These are phyloP conservation scores for Indicator maculatus DNA, from an alignment of 2,113 vertebrate genomes.

Conservation along the genomic window DNA sequence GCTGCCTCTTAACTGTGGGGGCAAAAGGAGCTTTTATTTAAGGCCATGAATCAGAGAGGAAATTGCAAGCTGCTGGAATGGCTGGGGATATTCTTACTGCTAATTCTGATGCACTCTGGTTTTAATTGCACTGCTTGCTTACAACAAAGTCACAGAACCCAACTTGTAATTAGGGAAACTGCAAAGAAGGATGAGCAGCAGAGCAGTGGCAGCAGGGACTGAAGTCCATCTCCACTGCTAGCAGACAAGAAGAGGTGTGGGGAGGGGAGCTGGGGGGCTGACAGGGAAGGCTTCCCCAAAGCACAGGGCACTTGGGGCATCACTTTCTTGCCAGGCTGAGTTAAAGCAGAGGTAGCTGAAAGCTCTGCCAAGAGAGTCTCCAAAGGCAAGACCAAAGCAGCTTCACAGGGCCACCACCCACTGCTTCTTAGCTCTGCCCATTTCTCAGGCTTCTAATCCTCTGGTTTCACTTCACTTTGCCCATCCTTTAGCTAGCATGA, in stretches of 20 bases:
- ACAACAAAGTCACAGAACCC: background rate
- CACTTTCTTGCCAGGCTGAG: background rate
- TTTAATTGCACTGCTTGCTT: background rate
- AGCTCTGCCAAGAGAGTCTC: background rate
- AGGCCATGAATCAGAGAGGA: background rate
- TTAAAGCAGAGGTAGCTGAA: background rate
- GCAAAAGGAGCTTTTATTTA: background rate
- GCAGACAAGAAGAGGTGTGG: background rate
- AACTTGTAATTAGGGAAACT: background rate
- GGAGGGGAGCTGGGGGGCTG: too few relatives aligned
- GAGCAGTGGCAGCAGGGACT: rapidly evolving
- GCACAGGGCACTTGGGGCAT: background rate
- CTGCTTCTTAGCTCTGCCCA: background rate
- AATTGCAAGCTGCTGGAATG: background rate
- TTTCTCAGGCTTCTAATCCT: background rate
- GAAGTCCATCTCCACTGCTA: background rate
- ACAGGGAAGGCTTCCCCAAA: background rate
- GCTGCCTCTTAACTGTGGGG: background rate
- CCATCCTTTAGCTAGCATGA: rapidly evolving
- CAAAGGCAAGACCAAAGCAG: background rate
- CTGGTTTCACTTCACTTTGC: background rate
- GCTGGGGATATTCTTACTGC: background rate
- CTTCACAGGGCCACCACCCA: background rate
- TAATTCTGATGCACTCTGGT: background rate
- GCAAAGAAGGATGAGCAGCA: background rate